Evolutionary conservation across 92 coral and sea anemone species (phyloP), one percentile per base, ranked within the genome.

Genomic region (Meandrina meandrites): DNA sequence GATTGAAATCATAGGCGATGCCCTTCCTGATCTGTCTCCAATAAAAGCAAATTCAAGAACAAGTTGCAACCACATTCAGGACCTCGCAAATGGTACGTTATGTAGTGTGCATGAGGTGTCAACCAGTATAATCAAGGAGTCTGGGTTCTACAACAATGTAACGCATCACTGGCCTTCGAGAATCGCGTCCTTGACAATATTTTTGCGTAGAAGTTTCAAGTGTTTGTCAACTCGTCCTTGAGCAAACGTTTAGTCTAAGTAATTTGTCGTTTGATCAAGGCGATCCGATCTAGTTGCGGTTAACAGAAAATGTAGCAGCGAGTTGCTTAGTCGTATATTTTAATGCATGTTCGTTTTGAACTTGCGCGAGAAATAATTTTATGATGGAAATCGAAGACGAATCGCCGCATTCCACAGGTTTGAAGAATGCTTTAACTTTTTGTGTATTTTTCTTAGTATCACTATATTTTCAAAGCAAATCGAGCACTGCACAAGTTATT

Each of bases 21-120:
- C 75, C 73, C 85, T 94, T 34, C 96, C 92, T 17, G 98, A 94
- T 79, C 76, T 94, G 35, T 94, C 98, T 32, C 98, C 98, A 27
- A 94, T 94, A 74, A 94, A 94, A 86, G 92, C 90, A 79, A 45
- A 68, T 79, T 27, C n/a, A 12, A 62, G 27, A 15, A 68, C 28
- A 17, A n/a, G 14, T 16, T 14, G 30, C 32, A 9, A 48, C n/a
- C 36, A 24, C 45, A 8, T 34, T 15, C 79, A 66, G 19, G 45
- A 79, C 30, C 51, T 48, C 1, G 79, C 16, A 7, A 30, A 42
- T 42, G 86, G 27, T n/a, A 8, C 0, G 64, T 86, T 68, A 50
- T 78, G 89, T 86, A 67, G 45, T 16, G 1, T 64, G 15, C 76
- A 76, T 62, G 14, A 40, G 30, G 58, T 85, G 64, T 85, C 82